A percentile compares a stretch with the other conserved stretches of the same genome.
phyloP scores from a whole-genome alignment of 2,113 vertebrate genomes.

The Peromyscus maniculatus region DNA sequence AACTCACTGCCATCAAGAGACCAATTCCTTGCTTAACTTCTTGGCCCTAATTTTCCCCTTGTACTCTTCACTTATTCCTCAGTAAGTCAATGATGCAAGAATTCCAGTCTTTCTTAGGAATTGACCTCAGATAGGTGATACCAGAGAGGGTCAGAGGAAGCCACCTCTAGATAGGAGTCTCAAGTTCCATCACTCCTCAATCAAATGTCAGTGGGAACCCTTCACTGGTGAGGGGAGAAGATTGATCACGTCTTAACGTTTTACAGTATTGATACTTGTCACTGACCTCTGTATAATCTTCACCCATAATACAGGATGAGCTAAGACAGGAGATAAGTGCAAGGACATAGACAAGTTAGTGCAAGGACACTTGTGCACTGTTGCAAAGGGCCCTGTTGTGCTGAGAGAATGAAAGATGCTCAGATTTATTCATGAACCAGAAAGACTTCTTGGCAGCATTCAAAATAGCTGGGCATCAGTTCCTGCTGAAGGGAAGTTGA shows the following conservation, averaged over 20 bases:
- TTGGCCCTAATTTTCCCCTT: neutral
- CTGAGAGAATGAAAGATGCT: neutral
- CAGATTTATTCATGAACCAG: neutral
- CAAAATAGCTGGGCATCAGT: neutral
- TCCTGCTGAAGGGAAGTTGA: neutral
- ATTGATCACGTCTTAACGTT: neutral
- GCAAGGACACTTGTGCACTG: no score
- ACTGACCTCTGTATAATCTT: neutral
- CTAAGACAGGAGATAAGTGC: neutral
- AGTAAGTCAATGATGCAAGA: neutral
- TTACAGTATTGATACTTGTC: neutral
- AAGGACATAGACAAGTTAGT: accelerated
- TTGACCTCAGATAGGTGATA: neutral
- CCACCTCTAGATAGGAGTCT: neutral
- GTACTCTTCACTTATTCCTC: neutral
- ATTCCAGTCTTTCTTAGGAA: neutral
- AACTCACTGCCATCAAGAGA: neutral
- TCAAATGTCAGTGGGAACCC: neutral
- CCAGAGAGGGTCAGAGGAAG: neutral
- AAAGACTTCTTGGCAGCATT: neutral
- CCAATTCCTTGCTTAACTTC: neutral
- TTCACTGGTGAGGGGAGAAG: accelerated
- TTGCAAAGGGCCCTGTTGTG: neutral
- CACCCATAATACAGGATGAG: neutral
- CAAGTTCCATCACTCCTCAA: no score